These are phyloP conservation scores for Catostomus latipinnis DNA, from an alignment of 2,797 vertebrate species.

Conservation along the genomic window DNA sequence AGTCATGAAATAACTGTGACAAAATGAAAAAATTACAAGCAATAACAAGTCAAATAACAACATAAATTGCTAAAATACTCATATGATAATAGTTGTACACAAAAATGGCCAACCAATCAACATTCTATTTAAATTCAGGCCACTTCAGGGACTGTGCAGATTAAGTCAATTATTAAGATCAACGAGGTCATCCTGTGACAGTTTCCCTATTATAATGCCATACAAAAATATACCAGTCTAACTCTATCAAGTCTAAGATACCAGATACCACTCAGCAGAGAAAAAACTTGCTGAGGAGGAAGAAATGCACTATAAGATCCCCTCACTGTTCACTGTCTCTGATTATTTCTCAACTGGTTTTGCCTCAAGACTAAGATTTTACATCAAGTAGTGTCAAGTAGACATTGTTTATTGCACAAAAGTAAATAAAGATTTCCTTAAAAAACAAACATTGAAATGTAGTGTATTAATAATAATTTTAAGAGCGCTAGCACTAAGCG, in stretches of 20 bases:
- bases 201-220: slow-evolving; percentile 73
- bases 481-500: too few species aligned
- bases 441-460: too few species aligned
- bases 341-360: too few species aligned
- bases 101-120: slow-evolving; percentile 22
- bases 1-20: neutral
- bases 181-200: slow-evolving; percentile 46
- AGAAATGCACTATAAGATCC: slow-evolving; percentile 52
- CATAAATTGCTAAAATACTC: neutral
- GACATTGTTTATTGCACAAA: too few species aligned
- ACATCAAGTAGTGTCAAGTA: too few species aligned
- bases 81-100: neutral
- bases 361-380: too few species aligned
- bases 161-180: slow-evolving; percentile 49
- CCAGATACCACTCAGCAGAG: slow-evolving; percentile 45
- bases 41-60: too few species aligned
- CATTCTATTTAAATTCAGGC: neutral
- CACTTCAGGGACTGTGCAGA: slow-evolving; percentile 20
- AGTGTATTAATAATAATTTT: too few species aligned
- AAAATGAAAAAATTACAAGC: neutral
- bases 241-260: slow-evolving; percentile 52
- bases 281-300: slow-evolving; percentile 64
- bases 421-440: too few species aligned
- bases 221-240: slow-evolving; percentile 72
- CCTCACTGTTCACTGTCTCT: slow-evolving; percentile 25